Conservation (phyloP, 64 coral and sea anemone species). For the Pocillopora verrucosa region DNA sequence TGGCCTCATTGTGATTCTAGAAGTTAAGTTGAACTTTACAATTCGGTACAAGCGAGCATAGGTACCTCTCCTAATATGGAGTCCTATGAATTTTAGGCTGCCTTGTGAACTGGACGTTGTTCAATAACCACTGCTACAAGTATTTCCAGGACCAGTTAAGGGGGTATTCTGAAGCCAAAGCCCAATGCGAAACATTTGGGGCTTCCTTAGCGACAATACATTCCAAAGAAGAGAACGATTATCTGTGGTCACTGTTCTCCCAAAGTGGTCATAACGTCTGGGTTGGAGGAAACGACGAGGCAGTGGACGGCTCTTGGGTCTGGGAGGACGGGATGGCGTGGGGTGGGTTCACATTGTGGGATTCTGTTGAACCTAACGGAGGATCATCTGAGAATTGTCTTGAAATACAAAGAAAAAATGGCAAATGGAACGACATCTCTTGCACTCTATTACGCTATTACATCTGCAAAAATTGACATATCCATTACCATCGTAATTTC, state of each 20-base stretch:
- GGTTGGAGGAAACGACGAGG: neutral
- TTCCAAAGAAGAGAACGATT: neutral
- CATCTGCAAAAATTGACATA: neutral
- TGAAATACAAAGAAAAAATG: neutral
- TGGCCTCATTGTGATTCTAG: no score
- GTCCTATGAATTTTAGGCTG: neutral
- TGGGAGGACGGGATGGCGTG: neutral
- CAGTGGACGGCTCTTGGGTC: neutral
- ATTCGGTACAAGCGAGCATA: no score
- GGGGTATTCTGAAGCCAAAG: neutral
- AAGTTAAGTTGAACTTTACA: no score
- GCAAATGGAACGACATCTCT: neutral
- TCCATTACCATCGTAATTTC: no score
- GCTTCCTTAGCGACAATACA: neutral
- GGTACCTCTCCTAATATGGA: no score
- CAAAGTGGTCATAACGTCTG: neutral
- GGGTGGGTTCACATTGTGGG: neutral
- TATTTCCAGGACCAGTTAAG: neutral
- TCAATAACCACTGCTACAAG: slow-evolving; percentile 6
- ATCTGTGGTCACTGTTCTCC: neutral
- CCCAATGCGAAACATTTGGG: neutral
- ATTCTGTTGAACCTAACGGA: neutral
- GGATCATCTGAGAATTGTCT: neutral
- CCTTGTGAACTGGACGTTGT: neutral
- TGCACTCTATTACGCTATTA: neutral